These are phyloP conservation scores for Lasiommata megera DNA, from an alignment of 2,888 invertebrate genomes.

Conservation along the genomic window DNA sequence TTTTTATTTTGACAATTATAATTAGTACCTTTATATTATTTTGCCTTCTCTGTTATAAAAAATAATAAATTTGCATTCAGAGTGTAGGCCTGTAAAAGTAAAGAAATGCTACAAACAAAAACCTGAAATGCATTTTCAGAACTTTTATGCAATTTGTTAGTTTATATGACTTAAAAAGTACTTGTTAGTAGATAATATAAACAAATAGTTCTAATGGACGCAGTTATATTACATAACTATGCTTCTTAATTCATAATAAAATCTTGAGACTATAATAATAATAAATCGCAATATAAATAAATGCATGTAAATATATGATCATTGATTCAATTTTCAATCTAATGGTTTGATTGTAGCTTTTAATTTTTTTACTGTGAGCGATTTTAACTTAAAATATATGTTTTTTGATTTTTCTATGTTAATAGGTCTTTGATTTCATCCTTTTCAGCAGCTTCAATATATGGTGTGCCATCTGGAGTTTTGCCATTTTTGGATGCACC, in stretches of 20 bases:
- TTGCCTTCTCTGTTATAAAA: conserved; percentile 61
- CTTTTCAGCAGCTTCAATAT: conserved; percentile 94
- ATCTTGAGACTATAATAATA: conserved; percentile 76
- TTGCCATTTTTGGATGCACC: conserved; percentile 91
- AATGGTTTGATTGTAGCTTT: conserved; percentile 53
- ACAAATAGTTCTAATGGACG: conserved; percentile 63
- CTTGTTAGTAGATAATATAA: conserved; percentile 42
- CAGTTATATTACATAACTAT: conserved; percentile 49
- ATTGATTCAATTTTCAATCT: conserved; percentile 50
- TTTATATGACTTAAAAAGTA: conserved; percentile 27
- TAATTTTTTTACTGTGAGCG: conserved; percentile 56
- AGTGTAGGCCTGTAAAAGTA: conserved; percentile 58
- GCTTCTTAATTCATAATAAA: conserved; percentile 45
- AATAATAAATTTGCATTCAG: conserved; percentile 70
- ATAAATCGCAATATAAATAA: conserved; percentile 73
- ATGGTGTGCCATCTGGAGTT: conserved; percentile 93
- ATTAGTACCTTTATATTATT: conserved; percentile 60
- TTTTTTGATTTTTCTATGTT: conserved; percentile 50
- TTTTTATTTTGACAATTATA: conserved; percentile 68
- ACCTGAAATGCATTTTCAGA: conserved; percentile 27
- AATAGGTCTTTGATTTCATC: conserved; percentile 92
- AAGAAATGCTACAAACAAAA: conserved; percentile 28
- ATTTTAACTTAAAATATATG: conserved; percentile 38
- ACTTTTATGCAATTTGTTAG: conserved; percentile 25
- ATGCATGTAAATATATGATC: conserved; percentile 75